phyloP scores from a whole-genome alignment of 2,888 invertebrate species.

The Acholoe squamosa region DNA sequence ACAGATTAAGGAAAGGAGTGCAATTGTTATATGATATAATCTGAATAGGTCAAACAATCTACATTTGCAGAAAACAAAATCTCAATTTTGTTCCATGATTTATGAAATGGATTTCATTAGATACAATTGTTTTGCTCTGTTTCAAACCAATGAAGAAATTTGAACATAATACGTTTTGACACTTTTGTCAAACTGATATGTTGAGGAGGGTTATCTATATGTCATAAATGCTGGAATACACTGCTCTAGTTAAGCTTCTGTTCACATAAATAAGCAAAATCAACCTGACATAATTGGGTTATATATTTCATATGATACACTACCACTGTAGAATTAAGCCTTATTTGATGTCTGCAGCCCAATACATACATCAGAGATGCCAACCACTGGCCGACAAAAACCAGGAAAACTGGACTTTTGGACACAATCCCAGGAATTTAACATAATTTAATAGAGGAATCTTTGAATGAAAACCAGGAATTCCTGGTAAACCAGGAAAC shows the following conservation, averaged over 20 bases:
- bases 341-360: not conserved
- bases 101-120: constrained; percentile 6
- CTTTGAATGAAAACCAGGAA: too few species aligned
- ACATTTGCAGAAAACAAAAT: not conserved
- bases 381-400: too few species aligned
- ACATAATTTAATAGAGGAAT: too few species aligned
- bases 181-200: too few species aligned
- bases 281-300: constrained; percentile 43
- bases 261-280: constrained; percentile 28
- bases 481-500: too few species aligned
- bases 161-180: too few species aligned
- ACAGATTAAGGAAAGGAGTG: not conserved
- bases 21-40: not conserved
- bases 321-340: not conserved
- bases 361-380: too few species aligned
- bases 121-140: not conserved
- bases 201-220: not conserved
- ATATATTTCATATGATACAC: not conserved
- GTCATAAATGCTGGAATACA: constrained; percentile 6
- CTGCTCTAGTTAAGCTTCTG: not conserved
- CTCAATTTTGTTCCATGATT: not conserved
- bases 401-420: too few species aligned
- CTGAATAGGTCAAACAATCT: not conserved
- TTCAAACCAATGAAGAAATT: too few species aligned
- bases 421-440: too few species aligned